A percentile compares a stretch with the other conserved stretches of the same genome.
These are phyloP conservation scores for Zhuqinia jingwanae DNA, from an alignment of 2,888 invertebrate species.

Conservation along the genomic window DNA sequence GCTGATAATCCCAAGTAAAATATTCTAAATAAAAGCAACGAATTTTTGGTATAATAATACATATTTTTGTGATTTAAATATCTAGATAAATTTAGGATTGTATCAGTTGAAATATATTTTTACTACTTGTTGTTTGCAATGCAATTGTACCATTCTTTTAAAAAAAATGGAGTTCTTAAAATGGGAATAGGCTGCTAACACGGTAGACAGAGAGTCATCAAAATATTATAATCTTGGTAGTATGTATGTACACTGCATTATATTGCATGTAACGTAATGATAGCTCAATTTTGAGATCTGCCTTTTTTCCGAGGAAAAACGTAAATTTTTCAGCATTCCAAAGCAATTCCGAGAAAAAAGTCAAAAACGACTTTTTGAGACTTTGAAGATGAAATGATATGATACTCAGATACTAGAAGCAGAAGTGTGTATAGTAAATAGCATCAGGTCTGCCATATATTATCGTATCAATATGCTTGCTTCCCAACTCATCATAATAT, in stretches of 20 bases:
- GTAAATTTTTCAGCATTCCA: conserved; percentile 54
- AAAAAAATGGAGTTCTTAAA: too few species aligned
- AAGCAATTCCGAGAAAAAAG: conserved; percentile 51
- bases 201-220: not conserved
- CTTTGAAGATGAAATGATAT: conserved; percentile 33
- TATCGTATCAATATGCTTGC: not conserved
- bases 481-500: not conserved
- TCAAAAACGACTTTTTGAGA: conserved; percentile 32
- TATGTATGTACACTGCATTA: too few species aligned
- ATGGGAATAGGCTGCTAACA: too few species aligned
- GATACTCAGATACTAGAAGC: not conserved
- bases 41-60: not conserved
- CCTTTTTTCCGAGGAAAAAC: conserved; percentile 36
- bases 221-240: not conserved
- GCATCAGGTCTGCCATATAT: not conserved
- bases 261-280: conserved; percentile 49
- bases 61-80: conserved; percentile 16
- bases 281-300: conserved; percentile 52
- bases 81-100: not conserved
- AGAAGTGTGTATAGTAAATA: conserved; percentile 2
- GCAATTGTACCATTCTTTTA: too few species aligned
- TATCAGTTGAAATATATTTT: too few species aligned
- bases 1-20: too few species aligned
- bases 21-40: not conserved
- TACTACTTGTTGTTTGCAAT: too few species aligned